Percentiles rank a stretch among this genome's conserved stretches.
phyloP scores from a whole-genome alignment of 2,888 invertebrate species.

The Cephus pulcher region DNA sequence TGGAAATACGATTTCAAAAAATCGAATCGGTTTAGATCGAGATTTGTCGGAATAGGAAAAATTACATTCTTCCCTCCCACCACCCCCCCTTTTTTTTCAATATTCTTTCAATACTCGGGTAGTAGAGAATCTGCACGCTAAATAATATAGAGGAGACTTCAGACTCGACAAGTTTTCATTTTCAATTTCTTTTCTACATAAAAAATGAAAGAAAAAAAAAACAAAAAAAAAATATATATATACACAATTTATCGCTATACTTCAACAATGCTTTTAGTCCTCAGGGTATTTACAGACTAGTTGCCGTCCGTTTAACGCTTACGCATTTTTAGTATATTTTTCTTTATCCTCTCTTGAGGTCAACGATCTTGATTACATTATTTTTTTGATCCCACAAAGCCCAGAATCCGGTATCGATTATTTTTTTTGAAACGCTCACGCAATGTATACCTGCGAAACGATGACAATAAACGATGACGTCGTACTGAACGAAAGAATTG shows the following conservation, averaged over 20 bases:
- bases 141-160: not conserved
- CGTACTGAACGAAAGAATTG: not conserved
- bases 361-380: not conserved
- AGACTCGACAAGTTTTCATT: not conserved
- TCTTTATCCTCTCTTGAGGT: not conserved
- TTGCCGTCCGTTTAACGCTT: constrained; percentile 6
- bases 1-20: not conserved
- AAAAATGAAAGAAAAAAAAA: not conserved
- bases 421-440: not conserved
- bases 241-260: not conserved
- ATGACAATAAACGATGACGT: constrained; percentile 4
- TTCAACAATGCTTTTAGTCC: constrained; percentile 33
- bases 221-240: not conserved
- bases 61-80: not conserved
- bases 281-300: constrained; percentile 25
- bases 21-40: not conserved
- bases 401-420: not conserved
- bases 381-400: not conserved
- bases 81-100: not conserved
- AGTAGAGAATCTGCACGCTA: not conserved
- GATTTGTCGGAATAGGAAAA: not conserved
- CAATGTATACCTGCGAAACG: not conserved
- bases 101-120: not conserved
- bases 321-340: constrained; percentile 4
- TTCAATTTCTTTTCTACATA: constrained; percentile 6